A percentile compares a stretch with the other conserved stretches of the same genome.
phyloP scores from a whole-genome alignment of 2,888 invertebrate genomes.

The Helobdella robusta region DNA sequence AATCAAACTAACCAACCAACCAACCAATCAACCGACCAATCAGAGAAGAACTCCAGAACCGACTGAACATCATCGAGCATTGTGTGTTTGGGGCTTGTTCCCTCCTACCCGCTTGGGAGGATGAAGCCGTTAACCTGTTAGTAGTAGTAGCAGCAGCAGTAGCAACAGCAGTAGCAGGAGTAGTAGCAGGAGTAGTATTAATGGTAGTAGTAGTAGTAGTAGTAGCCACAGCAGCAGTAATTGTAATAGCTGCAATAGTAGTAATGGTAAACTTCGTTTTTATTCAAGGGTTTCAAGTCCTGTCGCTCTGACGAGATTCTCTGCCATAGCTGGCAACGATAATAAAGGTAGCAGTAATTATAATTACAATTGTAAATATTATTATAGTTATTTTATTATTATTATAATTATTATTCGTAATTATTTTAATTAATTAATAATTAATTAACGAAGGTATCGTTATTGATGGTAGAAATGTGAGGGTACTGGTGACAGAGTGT shows the following conservation, averaged over 20 bases:
- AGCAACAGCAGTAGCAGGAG: neutral
- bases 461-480: too few species aligned
- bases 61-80: conserved; percentile 61
- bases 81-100: conserved; percentile 59
- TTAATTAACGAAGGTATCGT: too few species aligned
- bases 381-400: neutral
- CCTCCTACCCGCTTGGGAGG: conserved; percentile 64
- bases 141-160: conserved; percentile 32
- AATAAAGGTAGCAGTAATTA: conserved; percentile 19
- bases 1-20: too few species aligned
- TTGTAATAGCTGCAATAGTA: too few species aligned
- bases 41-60: conserved; percentile 61
- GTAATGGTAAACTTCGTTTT: too few species aligned
- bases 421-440: too few species aligned
- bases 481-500: too few species aligned
- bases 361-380: neutral
- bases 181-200: neutral
- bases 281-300: conserved; percentile 39
- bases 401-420: conserved; percentile 2
- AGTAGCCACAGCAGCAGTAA: too few species aligned
- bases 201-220: neutral
- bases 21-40: too few species aligned
- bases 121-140: conserved; percentile 43
- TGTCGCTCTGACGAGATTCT: conserved; percentile 39
- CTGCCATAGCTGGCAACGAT: conserved; percentile 26